A percentile compares a stretch with the other conserved stretches of the same genome.
Conservation (phyloP, 2,888 invertebrate species). For the Agriopis leucophaearia region DNA sequence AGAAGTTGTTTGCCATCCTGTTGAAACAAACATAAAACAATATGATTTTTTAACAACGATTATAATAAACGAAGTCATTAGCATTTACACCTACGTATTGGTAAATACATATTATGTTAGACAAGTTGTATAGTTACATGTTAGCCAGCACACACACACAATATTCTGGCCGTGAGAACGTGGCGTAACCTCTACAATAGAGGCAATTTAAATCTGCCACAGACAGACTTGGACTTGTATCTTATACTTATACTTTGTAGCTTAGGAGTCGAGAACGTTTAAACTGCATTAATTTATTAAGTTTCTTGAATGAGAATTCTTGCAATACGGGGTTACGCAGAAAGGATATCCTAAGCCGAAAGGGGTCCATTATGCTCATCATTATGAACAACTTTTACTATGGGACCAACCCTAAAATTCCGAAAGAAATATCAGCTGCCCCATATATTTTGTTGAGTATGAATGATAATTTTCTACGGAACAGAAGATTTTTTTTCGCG, state of each 20-base stretch:
- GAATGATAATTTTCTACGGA: no score
- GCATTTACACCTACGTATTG: conserved; percentile 8
- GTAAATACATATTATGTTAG: conserved; percentile 5
- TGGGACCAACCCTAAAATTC: no score
- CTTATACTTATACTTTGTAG: neutral
- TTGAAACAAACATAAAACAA: neutral
- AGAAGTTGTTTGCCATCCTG: neutral
- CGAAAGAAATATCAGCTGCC: no score
- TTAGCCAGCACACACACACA: conserved; percentile 51
- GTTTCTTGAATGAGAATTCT: neutral
- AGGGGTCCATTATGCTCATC: no score
- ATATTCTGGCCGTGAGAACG: conserved; percentile 72
- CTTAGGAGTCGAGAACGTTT: neutral
- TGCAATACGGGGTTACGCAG: no score
- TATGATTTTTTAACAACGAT: neutral
- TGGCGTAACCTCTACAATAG: conserved; percentile 76
- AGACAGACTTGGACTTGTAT: conserved; percentile 69
- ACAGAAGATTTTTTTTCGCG: no score
- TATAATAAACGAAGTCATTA: conserved; percentile 39
- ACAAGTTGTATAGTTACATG: conserved; percentile 10
- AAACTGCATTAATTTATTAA: neutral
- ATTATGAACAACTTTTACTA: no score
- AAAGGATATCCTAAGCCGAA: no score
- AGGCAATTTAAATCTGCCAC: conserved; percentile 71
- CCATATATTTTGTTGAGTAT: no score